Conservation (phyloP, 2,113 vertebrate genomes). For the Uropsilus gracilis region DNA sequence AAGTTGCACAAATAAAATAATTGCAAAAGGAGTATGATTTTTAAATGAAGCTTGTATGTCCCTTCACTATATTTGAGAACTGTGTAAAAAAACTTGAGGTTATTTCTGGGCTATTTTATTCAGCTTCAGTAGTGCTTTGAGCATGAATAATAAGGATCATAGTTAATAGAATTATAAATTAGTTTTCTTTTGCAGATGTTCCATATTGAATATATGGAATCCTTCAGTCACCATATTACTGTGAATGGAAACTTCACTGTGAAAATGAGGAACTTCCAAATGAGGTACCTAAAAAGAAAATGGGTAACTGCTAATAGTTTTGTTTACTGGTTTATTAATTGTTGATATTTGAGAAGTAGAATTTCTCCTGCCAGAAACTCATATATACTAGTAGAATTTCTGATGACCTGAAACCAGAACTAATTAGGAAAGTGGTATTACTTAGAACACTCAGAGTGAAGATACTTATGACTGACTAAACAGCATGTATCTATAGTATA, state of each 20-base stretch:
- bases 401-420: not conserved
- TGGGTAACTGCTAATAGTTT: not conserved
- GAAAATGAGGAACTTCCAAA: not conserved
- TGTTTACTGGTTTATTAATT: not conserved
- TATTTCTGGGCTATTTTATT: not conserved
- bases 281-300: not conserved
- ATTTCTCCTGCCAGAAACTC: not conserved
- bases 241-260: not conserved
- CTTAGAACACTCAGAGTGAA: not conserved
- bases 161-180: not conserved
- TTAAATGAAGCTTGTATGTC: not conserved
- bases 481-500: not conserved
- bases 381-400: not conserved
- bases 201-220: not conserved
- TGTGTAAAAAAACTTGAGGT: not conserved
- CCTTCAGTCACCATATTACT: not conserved
- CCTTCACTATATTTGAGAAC: not conserved
- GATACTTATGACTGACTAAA: not conserved
- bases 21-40: not conserved
- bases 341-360: not conserved
- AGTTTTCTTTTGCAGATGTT: not conserved
- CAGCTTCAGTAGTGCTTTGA: not conserved
- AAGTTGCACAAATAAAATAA: not conserved
- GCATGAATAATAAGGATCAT: not conserved
- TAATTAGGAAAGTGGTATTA: not conserved